Evolutionary conservation across 2,113 vertebrate genomes (phyloP).

Genomic region (Menura novaehollandiae): DNA sequence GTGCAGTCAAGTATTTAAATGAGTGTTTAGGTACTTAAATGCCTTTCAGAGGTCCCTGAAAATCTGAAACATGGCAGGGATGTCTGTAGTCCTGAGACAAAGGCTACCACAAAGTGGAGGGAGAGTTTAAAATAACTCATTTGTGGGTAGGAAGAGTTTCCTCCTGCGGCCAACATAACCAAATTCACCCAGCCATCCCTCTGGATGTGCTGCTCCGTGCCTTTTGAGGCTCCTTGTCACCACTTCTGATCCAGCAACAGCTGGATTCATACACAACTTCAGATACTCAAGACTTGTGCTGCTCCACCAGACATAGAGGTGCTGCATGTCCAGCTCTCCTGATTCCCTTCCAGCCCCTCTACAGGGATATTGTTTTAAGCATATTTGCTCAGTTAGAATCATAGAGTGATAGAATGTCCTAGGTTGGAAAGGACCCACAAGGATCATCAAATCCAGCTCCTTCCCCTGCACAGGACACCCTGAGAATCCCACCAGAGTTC

Average conservation of each 20-base stretch:
- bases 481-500: fast-evolving
- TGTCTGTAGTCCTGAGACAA: background rate
- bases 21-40: background rate
- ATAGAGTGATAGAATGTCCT: background rate
- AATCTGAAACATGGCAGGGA: background rate
- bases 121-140: background rate
- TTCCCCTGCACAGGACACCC: background rate
- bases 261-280: background rate
- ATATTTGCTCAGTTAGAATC: background rate
- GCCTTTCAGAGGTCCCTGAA: background rate
- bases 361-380: background rate
- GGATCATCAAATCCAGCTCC: background rate
- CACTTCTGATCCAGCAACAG: background rate
- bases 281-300: background rate
- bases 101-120: background rate
- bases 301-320: background rate
- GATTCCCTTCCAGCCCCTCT: background rate
- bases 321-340: background rate
- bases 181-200: background rate
- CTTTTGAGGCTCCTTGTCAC: background rate
- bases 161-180: fast-evolving
- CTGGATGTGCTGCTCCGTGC: background rate
- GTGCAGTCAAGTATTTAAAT: background rate
- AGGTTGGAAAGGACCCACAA: background rate
- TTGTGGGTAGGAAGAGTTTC: background rate